A percentile compares a stretch with the other conserved stretches of the same genome.
These are phyloP conservation scores for Brevipalpus yothersi DNA, from an alignment of 1,140 invertebrate species.

Conservation along the genomic window DNA sequence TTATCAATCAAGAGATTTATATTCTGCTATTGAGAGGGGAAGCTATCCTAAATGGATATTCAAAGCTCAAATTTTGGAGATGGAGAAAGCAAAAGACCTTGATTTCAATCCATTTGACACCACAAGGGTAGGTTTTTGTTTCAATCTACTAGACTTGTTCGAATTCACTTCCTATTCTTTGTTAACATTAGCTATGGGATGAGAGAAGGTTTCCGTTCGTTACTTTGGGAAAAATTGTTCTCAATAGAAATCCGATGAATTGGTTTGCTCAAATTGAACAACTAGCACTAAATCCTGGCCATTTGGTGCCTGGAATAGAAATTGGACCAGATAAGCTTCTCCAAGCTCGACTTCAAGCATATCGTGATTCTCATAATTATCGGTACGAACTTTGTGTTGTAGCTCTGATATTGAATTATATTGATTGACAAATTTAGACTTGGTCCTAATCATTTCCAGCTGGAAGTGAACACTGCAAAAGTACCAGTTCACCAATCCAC, in stretches of 20 bases:
- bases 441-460: constrained; percentile 68
- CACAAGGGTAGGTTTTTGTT: constrained; percentile 41
- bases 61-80: constrained; percentile 34
- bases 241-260: constrained; percentile 68
- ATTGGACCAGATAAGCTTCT: constrained; percentile 83
- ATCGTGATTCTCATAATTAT: constrained; percentile 77
- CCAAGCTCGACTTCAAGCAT: constrained; percentile 74
- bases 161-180: neutral
- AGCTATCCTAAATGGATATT: constrained; percentile 57
- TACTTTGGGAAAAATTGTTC: constrained; percentile 60
- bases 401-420: neutral
- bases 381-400: constrained; percentile 20
- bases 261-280: constrained; percentile 83
- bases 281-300: constrained; percentile 68
- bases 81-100: constrained; percentile 29
- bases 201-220: constrained; percentile 70
- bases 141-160: neutral
- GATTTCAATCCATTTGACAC: constrained; percentile 72
- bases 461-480: constrained; percentile 50
- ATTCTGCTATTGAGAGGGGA: constrained; percentile 56
- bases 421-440: constrained; percentile 20
- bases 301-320: constrained; percentile 74
- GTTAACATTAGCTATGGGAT: constrained; percentile 41
- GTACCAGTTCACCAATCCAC: constrained; percentile 39
- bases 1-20: constrained; percentile 59